phyloP scores from a whole-genome alignment of 2,797 vertebrate genomes.

The Pangasius krempfi region DNA sequence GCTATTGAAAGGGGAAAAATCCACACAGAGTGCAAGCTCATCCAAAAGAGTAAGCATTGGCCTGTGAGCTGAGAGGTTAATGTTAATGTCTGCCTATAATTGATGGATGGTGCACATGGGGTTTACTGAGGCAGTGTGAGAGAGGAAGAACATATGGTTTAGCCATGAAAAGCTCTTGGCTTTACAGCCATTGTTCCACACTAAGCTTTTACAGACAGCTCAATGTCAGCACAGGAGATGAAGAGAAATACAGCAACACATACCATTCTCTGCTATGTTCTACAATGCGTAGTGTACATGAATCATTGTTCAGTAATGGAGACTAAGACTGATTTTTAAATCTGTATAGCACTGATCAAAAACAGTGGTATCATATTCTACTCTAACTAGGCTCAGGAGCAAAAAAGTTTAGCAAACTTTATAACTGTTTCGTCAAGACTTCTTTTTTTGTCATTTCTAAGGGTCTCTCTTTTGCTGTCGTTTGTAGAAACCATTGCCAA shows the following conservation, averaged over 20 bases:
- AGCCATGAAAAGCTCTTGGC: neutral
- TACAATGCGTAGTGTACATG: neutral
- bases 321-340: neutral
- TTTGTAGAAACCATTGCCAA: neutral
- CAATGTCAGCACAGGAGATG: neutral
- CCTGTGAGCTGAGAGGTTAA: conserved; percentile 36
- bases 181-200: neutral
- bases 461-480: neutral
- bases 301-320: neutral
- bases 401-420: neutral
- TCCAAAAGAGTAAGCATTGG: conserved; percentile 33
- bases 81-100: conserved; percentile 27
- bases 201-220: neutral
- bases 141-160: conserved; percentile 37
- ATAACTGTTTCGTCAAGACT: neutral
- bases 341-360: neutral
- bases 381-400: neutral
- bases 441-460: neutral
- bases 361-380: no score
- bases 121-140: conserved; percentile 17
- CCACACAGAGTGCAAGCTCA: neutral
- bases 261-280: neutral
- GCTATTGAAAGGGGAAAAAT: conserved; percentile 29
- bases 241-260: conserved; percentile 5
- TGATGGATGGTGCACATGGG: conserved; percentile 25